Conservation (phyloP, 2,797 vertebrate genomes). For the Lophotriccus pileatus region DNA sequence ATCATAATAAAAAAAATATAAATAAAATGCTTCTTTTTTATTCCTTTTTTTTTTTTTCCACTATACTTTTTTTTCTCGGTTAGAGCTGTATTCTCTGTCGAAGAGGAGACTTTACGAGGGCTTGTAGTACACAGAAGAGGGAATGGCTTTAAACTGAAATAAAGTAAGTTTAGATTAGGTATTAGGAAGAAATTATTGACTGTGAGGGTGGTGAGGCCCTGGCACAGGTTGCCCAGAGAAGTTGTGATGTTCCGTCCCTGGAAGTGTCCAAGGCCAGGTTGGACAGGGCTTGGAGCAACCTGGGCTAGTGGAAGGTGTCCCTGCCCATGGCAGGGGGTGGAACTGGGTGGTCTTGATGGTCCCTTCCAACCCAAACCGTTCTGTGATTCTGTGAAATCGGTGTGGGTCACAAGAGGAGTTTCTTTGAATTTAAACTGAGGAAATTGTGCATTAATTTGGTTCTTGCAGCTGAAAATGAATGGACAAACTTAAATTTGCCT, state of each 20-base stretch:
- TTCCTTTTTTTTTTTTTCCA: not conserved
- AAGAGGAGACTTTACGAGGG: not conserved
- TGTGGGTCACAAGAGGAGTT: not conserved
- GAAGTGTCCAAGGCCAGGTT: not conserved
- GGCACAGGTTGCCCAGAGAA: not conserved
- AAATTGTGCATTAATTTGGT: not conserved
- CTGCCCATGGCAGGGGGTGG: not conserved
- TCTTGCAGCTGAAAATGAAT: not conserved
- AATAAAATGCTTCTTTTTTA: not conserved
- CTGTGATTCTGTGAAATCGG: not conserved
- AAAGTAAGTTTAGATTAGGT: not conserved
- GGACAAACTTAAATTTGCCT: not conserved
- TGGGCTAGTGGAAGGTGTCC: not conserved
- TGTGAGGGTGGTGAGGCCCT: not conserved
- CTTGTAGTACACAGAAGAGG: not conserved
- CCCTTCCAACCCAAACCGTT: not conserved
- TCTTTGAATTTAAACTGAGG: not conserved
- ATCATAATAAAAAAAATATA: not conserved
- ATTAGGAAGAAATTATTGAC: not conserved
- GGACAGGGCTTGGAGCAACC: not conserved
- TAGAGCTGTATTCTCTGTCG: not conserved
- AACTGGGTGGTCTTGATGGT: not conserved
- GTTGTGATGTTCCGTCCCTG: not conserved
- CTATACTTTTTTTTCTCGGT: not conserved
- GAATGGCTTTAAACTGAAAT: not conserved